A percentile compares a stretch with the other conserved stretches of the same genome.
Conservation (phyloP, 2,797 vertebrate species). For the Cirrhinus molitorella region DNA sequence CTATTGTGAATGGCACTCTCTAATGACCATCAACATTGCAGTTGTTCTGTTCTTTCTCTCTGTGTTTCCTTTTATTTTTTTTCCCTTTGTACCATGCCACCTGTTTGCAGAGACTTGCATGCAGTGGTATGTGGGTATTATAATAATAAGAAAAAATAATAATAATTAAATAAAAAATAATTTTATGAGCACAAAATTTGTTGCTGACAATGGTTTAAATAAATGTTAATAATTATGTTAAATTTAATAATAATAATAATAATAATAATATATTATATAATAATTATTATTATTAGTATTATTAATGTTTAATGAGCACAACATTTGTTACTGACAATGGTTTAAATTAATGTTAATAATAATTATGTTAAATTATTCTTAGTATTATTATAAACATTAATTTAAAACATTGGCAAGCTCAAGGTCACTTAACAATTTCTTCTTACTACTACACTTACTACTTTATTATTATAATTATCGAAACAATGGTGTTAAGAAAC, state of each 20-base stretch:
- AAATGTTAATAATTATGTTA: not conserved
- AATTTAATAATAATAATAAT: not conserved
- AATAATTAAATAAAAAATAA: too few relatives aligned
- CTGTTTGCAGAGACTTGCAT: not conserved
- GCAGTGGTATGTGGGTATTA: not conserved
- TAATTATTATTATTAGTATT: too few relatives aligned
- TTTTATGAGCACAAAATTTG: not conserved
- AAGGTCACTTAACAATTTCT: not conserved
- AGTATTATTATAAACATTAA: not conserved
- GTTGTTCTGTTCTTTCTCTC: not conserved
- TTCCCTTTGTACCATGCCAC: not conserved
- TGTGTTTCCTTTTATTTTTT: not conserved
- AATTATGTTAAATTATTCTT: too few relatives aligned
- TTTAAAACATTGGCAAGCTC: not conserved
- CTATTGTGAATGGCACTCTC: constrained; percentile 43
- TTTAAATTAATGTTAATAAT: too few relatives aligned
- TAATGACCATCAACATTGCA: constrained; percentile 36
- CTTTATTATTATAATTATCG: too few relatives aligned
- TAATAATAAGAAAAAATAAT: not conserved
- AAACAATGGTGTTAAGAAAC: too few relatives aligned
- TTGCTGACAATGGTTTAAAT: not conserved
- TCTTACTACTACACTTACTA: too few relatives aligned
- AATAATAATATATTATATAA: too few relatives aligned
- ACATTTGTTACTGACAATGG: too few relatives aligned
- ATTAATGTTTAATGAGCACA: too few relatives aligned